Evolutionary conservation across 2,113 vertebrate species (phyloP).

Genomic region (Paramisgurnus dabryanus): DNA sequence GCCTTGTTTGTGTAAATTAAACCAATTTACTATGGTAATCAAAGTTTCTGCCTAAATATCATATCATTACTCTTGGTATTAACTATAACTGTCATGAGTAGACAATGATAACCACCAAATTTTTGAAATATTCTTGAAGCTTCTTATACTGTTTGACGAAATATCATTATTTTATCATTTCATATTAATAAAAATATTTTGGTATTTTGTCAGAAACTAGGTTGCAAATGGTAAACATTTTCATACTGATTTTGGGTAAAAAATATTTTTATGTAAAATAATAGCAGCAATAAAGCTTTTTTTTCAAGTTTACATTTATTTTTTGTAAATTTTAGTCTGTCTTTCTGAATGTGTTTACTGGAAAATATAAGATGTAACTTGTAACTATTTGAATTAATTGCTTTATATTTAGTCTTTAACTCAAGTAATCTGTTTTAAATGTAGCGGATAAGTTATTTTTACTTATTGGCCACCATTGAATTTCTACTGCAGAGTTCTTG

Average conservation of each 20-base stretch:
- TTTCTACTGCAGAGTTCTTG: constrained; percentile 59
- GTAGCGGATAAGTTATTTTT: background rate
- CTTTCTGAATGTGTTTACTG: too few species aligned
- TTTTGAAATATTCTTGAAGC: background rate
- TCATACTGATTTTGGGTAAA: too few species aligned
- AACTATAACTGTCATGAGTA: background rate
- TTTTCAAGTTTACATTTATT: background rate
- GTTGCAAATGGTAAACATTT: background rate
- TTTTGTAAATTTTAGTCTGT: too few species aligned
- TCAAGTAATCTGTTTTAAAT: too few species aligned
- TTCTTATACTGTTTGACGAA: background rate
- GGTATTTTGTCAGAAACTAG: background rate
- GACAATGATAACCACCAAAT: background rate
- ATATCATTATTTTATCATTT: background rate
- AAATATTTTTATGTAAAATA: background rate
- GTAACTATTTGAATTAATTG: too few species aligned
- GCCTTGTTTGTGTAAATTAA: background rate
- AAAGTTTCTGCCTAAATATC: background rate
- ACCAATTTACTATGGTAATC: background rate
- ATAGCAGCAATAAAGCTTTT: background rate
- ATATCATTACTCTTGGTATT: background rate
- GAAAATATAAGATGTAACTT: too few species aligned
- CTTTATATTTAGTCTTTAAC: too few species aligned
- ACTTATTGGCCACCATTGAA: constrained; percentile 13
- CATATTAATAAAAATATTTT: background rate